Evolutionary conservation across 2,797 vertebrate genomes (phyloP).

Genomic region (Malacoraja senta): DNA sequence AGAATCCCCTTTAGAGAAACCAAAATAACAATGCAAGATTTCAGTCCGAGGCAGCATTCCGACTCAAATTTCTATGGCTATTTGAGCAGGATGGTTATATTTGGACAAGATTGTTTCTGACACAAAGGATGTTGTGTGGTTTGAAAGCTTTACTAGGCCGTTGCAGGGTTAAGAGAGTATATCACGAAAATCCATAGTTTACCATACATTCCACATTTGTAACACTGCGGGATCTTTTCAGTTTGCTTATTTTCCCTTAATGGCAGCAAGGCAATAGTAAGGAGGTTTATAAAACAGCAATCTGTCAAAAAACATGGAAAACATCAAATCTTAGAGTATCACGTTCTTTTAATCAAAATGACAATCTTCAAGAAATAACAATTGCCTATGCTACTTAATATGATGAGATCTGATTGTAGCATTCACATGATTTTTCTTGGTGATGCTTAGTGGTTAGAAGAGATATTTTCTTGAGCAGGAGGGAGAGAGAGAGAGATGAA

Average conservation of each 20-base stretch:
- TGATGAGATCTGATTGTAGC: not conserved
- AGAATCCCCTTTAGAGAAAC: too few species aligned
- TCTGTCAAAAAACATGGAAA: not conserved
- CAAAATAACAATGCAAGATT: too few species aligned
- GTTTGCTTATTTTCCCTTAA: not conserved
- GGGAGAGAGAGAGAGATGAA: not conserved
- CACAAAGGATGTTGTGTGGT: not conserved
- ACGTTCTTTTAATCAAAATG: not conserved
- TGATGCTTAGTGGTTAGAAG: not conserved
- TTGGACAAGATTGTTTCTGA: not conserved
- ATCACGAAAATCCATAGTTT: too few species aligned
- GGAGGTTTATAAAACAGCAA: not conserved
- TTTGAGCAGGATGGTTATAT: not conserved
- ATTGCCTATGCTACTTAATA: not conserved
- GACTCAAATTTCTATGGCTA: not conserved
- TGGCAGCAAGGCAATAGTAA: not conserved
- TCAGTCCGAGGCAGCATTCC: too few species aligned
- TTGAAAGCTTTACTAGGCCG: not conserved
- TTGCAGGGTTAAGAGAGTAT: not conserved
- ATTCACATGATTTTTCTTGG: not conserved
- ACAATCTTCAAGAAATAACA: slow-evolving; percentile 15
- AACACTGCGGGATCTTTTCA: not conserved
- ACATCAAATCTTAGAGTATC: not conserved
- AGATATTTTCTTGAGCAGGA: not conserved
- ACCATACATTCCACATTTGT: not conserved